Evolutionary conservation across 2,888 invertebrate species (phyloP).

Genomic region (Epinotia bilunana): DNA sequence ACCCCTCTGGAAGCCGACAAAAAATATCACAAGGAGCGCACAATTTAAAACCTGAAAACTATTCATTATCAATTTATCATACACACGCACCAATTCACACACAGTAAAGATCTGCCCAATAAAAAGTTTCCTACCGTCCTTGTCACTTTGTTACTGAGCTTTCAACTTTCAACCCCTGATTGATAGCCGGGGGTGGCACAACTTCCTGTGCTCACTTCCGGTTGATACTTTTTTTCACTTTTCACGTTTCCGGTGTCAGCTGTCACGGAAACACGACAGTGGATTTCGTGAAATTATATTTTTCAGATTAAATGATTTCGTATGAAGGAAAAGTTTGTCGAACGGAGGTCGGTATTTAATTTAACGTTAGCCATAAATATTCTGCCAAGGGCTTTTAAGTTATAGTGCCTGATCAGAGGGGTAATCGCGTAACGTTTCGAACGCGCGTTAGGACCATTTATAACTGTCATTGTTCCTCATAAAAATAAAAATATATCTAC

Average conservation of each 20-base stretch:
- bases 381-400: no score
- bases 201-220: constrained; percentile 56
- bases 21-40: no score
- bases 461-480: no score
- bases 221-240: constrained; percentile 56
- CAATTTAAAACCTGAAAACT: no score
- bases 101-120: constrained; percentile 30
- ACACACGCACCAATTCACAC: constrained; percentile 6
- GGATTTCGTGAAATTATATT: constrained; percentile 25
- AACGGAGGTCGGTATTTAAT: neutral
- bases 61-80: no score
- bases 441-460: no score
- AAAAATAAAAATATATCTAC: no score
- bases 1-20: no score
- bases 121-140: constrained; percentile 31
- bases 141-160: constrained; percentile 46
- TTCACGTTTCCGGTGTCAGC: constrained; percentile 57
- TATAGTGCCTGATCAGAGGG: no score
- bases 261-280: constrained; percentile 53
- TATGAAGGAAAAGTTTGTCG: neutral
- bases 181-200: constrained; percentile 51
- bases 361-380: neutral
- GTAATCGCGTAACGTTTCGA: no score
- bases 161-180: constrained; percentile 53
- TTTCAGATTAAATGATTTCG: constrained; percentile 11